Evolutionary conservation across 2,797 vertebrate genomes (phyloP).

Genomic region (Zenarchopterus dispar): DNA sequence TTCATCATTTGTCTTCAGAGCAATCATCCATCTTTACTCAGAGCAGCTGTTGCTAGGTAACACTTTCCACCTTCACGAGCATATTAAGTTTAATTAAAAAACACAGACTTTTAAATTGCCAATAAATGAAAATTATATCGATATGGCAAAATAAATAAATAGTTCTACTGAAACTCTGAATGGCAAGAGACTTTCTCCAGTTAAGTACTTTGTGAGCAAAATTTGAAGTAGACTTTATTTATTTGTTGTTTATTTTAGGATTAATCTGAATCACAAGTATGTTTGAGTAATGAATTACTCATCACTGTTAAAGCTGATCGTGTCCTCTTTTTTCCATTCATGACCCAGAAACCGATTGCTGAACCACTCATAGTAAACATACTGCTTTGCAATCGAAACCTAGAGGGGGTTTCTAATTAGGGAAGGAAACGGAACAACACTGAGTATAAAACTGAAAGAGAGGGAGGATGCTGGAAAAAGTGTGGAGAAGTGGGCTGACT

Average conservation of each 20-base stretch:
- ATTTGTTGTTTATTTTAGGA: constrained; percentile 14
- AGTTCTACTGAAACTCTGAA: constrained; percentile 9
- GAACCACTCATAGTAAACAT: constrained; percentile 72
- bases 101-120: constrained; percentile 25
- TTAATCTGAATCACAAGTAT: constrained; percentile 24
- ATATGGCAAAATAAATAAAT: not conserved
- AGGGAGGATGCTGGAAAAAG: constrained; percentile 39
- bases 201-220: constrained; percentile 1
- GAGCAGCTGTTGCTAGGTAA: constrained; percentile 71
- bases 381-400: constrained; percentile 66
- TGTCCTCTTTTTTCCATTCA: constrained; percentile 19
- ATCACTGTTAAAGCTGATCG: constrained; percentile 41
- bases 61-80: constrained; percentile 38
- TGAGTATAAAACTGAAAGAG: constrained; percentile 33
- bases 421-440: constrained; percentile 62
- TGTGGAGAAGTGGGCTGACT: constrained; percentile 27
- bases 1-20: constrained; percentile 33
- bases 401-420: constrained; percentile 77
- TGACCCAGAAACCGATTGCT: constrained; percentile 75
- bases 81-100: constrained; percentile 44
- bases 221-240: not conserved
- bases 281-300: constrained; percentile 37
- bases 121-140: constrained; percentile 31
- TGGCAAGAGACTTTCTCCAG: constrained; percentile 4
- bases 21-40: constrained; percentile 45